These are phyloP conservation scores for Corydoras sp. DNA, from an alignment of 2,113 vertebrate species.

Conservation along the genomic window DNA sequence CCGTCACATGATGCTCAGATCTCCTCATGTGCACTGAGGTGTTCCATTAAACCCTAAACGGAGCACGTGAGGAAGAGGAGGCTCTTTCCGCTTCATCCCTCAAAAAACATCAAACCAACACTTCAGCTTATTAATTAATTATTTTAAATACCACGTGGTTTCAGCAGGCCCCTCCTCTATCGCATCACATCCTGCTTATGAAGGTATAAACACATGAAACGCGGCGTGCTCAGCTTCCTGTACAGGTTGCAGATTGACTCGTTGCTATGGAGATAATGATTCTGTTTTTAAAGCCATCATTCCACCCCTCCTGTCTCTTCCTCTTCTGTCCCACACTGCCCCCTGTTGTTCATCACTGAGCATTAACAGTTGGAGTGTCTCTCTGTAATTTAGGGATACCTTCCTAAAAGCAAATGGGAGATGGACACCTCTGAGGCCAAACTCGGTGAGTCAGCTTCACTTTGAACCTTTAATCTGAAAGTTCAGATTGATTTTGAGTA, in stretches of 20 bases:
- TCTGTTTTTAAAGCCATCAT: conserved; percentile 31
- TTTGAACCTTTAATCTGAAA: not conserved
- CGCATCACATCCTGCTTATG: too few species aligned
- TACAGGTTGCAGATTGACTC: not conserved
- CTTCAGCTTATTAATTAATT: too few species aligned
- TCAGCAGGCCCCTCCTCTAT: too few species aligned
- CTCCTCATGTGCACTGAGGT: too few species aligned
- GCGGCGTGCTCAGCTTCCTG: not conserved
- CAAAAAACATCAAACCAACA: too few species aligned
- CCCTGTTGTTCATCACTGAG: conserved; percentile 44
- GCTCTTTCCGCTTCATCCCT: too few species aligned
- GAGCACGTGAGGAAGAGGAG: too few species aligned
- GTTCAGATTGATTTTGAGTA: not conserved
- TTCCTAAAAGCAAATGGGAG: conserved; percentile 99
- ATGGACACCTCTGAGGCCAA: conserved; percentile 99
- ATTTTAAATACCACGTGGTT: too few species aligned
- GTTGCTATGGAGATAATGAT: conserved; percentile 20
- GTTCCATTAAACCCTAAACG: too few species aligned
- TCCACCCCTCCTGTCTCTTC: conserved; percentile 23
- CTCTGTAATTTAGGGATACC: conserved; percentile 97
- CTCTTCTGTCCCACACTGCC: conserved; percentile 7
- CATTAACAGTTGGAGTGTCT: conserved; percentile 94
- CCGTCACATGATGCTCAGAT: too few species aligned
- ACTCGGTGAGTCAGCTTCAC: conserved; percentile 71
- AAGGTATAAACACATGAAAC: too few species aligned